Percentiles rank a stretch among this genome's conserved stretches.
Evolutionary conservation across 2,888 invertebrate genomes (phyloP).

Genomic region (Drosophila ezoana): DNA sequence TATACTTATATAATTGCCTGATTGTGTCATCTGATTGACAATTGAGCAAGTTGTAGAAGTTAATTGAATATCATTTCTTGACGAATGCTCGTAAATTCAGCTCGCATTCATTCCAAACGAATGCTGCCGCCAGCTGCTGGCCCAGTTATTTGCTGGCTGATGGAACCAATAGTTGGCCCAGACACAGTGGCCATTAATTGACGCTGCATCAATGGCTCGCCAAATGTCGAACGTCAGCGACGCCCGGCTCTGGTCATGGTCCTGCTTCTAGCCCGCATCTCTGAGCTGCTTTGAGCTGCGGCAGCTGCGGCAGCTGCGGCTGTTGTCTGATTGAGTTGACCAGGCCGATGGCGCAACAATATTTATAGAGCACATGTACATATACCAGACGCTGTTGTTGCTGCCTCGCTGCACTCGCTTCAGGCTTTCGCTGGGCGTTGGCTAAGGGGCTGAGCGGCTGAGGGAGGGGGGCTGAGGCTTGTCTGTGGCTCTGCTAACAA

Average conservation of each 20-base stretch:
- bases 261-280: conserved; percentile 1
- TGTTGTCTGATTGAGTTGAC: conserved; percentile 36
- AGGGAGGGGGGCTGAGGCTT: conserved; percentile 9
- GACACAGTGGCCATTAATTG: conserved; percentile 36
- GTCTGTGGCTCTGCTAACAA: conserved; percentile 56
- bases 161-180: conserved; percentile 3
- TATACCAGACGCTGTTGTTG: conserved; percentile 19
- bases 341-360: conserved; percentile 43
- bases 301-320: conserved; percentile 6
- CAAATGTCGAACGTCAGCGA: conserved; percentile 44
- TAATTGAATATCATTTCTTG: conserved; percentile 11
- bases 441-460: not conserved
- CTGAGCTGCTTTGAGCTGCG: conserved; percentile 7
- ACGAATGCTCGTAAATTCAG: conserved; percentile 4
- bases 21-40: not conserved
- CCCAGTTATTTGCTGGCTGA: conserved; percentile 21
- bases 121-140: conserved; percentile 9
- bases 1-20: too few relatives aligned
- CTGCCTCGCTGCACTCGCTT: conserved; percentile 16
- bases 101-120: conserved; percentile 1
- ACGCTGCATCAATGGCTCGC: conserved; percentile 34
- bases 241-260: conserved; percentile 2
- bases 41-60: conserved; percentile 6
- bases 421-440: not conserved
- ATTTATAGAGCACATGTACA: conserved; percentile 48